A percentile compares a stretch with the other conserved stretches of the same genome.
phyloP scores from a whole-genome alignment of 2,888 invertebrate genomes.

The Cataglyphis livida region DNA sequence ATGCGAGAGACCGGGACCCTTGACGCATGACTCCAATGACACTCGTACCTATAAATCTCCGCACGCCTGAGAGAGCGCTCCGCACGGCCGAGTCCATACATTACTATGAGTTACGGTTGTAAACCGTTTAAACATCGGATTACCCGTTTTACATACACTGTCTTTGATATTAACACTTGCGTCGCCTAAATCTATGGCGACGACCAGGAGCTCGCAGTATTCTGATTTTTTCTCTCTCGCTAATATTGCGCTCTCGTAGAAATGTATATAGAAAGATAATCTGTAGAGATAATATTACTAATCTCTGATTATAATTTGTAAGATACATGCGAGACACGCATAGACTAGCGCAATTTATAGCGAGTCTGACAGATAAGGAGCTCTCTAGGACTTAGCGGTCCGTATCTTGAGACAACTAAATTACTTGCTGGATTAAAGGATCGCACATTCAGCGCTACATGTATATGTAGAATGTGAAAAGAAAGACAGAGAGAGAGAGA shows the following conservation, averaged over 20 bases:
- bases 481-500: no score
- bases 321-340: neutral
- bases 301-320: slow-evolving; percentile 41
- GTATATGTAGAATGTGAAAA: neutral
- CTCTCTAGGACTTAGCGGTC: neutral
- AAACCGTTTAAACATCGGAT: slow-evolving; percentile 85
- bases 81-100: slow-evolving; percentile 82
- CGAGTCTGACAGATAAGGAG: neutral
- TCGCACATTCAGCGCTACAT: neutral
- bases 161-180: slow-evolving; percentile 83
- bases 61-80: slow-evolving; percentile 74
- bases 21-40: slow-evolving; percentile 84
- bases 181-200: slow-evolving; percentile 67
- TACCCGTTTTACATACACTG: slow-evolving; percentile 83
- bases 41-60: slow-evolving; percentile 84
- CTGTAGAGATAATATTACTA: neutral
- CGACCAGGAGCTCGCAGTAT: slow-evolving; percentile 51
- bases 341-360: neutral
- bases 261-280: neutral
- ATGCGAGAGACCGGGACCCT: slow-evolving; percentile 65
- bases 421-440: neutral
- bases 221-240: slow-evolving; percentile 30
- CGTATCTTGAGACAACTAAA: neutral
- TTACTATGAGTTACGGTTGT: slow-evolving; percentile 84
- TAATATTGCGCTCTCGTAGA: neutral